Conservation (phyloP, 2,113 vertebrate genomes). For the Brachypodius melanocephalos region DNA sequence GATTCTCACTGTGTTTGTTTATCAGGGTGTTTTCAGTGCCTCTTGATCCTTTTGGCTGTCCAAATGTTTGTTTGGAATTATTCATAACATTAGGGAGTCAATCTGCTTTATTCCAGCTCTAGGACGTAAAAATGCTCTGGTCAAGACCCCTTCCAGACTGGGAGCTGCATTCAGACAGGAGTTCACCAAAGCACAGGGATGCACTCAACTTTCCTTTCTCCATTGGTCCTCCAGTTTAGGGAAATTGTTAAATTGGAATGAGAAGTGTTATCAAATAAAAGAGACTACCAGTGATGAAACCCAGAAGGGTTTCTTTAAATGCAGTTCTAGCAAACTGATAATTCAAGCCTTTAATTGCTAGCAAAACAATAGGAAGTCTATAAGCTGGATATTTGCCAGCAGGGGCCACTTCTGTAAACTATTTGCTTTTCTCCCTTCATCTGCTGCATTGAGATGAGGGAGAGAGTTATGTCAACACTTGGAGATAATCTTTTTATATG, state of each 20-base stretch:
- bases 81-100: constrained; percentile 52
- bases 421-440: not conserved
- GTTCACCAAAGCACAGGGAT: not conserved
- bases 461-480: not conserved
- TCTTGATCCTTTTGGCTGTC: constrained; percentile 7
- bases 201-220: not conserved
- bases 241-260: not conserved
- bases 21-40: not conserved
- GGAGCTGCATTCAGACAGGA: not conserved
- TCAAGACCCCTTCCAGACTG: not conserved
- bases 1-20: constrained; percentile 5
- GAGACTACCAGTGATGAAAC: not conserved
- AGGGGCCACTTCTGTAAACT: constrained; percentile 26
- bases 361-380: constrained; percentile 28
- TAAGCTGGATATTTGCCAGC: constrained; percentile 14
- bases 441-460: not conserved
- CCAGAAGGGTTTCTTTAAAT: not conserved
- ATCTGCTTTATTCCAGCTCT: constrained; percentile 33
- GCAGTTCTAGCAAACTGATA: not conserved
- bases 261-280: not conserved
- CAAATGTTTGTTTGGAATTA: constrained; percentile 53
- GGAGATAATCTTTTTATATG: constrained; percentile 10
- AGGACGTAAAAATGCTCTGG: constrained; percentile 15
- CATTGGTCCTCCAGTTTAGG: not conserved
- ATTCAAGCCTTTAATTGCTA: constrained; percentile 23